A percentile compares a stretch with the other conserved stretches of the same genome.
Evolutionary conservation across 2,113 vertebrate species (phyloP).

Genomic region (Cnemophilus loriae): DNA sequence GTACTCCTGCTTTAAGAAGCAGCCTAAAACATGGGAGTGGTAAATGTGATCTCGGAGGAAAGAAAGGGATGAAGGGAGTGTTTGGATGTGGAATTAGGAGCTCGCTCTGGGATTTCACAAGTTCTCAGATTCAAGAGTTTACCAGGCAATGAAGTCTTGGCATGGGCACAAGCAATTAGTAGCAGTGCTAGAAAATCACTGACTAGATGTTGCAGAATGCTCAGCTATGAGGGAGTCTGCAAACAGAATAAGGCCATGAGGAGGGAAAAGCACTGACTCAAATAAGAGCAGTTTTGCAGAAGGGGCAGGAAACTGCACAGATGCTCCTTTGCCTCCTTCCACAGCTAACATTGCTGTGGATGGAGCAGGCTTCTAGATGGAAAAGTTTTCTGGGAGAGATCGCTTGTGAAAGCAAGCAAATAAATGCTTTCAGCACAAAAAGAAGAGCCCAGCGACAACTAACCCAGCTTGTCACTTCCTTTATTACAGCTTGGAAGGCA

Average conservation of each 20-base stretch:
- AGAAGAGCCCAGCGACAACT: not conserved
- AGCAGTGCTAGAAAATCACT: not conserved
- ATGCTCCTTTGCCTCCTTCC: not conserved
- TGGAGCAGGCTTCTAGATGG: not conserved
- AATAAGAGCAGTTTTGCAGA: not conserved
- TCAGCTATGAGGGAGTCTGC: not conserved
- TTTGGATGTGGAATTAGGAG: not conserved
- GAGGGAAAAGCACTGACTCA: not conserved
- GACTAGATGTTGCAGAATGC: not conserved
- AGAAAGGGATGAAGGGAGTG: not conserved
- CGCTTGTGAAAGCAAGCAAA: not conserved
- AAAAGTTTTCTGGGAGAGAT: not conserved
- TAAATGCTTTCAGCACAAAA: not conserved
- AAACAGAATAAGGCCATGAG: not conserved
- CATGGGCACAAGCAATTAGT: not conserved
- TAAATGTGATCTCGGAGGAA: not conserved
- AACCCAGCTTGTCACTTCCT: conserved; percentile 5
- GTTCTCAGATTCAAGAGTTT: not conserved
- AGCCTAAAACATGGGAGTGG: not conserved
- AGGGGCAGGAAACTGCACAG: not conserved
- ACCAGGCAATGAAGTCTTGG: not conserved
- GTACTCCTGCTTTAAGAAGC: not conserved
- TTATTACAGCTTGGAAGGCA: not conserved
- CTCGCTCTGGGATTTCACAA: not conserved
- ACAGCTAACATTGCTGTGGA: not conserved